These are phyloP conservation scores for Pimpla rufipes DNA, from an alignment of 2,888 invertebrate species.

Conservation along the genomic window DNA sequence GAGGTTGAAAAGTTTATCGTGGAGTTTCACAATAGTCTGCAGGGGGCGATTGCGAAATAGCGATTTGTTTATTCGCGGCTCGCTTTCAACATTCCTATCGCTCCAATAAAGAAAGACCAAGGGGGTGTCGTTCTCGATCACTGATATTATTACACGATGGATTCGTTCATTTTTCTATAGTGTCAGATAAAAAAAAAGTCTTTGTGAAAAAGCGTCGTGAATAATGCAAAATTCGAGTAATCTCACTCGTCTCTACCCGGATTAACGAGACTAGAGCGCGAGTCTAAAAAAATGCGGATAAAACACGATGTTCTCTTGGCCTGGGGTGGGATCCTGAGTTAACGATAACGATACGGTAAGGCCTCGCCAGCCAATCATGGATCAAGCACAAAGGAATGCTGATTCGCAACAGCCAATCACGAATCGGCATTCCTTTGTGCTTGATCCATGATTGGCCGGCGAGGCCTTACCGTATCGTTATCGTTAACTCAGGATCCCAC, in stretches of 20 bases:
- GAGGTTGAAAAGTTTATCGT: constrained; percentile 35
- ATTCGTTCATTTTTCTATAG: background rate
- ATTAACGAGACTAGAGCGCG: background rate
- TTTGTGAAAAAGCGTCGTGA: background rate
- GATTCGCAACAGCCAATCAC: too few species aligned
- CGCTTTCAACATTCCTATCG: constrained; percentile 46
- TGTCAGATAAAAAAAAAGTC: background rate
- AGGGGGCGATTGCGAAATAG: constrained; percentile 41
- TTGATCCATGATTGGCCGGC: too few species aligned
- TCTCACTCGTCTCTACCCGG: background rate
- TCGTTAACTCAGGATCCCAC: too few species aligned
- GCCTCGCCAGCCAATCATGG: too few species aligned
- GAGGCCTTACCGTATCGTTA: too few species aligned
- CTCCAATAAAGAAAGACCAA: background rate
- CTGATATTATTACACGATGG: background rate
- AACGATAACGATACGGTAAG: too few species aligned
- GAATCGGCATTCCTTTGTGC: too few species aligned
- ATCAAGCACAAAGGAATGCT: too few species aligned
- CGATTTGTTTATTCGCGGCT: constrained; percentile 7
- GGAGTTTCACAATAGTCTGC: constrained; percentile 47
- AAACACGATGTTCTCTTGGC: constrained; percentile 15
- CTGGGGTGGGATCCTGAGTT: too few species aligned
- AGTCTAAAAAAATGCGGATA: background rate
- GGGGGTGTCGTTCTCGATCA: background rate
- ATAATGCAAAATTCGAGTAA: background rate